phyloP scores from a whole-genome alignment of 2,888 invertebrate species.

The Drosophila anceps region DNA sequence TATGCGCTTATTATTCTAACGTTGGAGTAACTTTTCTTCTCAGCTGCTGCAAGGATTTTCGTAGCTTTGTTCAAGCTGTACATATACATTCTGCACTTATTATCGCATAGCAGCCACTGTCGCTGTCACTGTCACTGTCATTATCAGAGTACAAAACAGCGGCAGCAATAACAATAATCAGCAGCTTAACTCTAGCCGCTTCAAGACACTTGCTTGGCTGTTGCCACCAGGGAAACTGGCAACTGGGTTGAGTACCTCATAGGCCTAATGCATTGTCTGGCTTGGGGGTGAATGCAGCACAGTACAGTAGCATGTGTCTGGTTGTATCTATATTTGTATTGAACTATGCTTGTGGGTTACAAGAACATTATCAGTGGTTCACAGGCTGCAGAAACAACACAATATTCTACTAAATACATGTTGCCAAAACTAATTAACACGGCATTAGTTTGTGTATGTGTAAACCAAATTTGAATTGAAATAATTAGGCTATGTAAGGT shows the following conservation, averaged over 20 bases:
- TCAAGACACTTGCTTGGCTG: constrained; percentile 25
- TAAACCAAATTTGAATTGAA: not conserved
- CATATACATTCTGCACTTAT: constrained; percentile 42
- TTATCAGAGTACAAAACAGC: constrained; percentile 18
- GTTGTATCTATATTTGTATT: constrained; percentile 4
- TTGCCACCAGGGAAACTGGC: not conserved
- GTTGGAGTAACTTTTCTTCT: constrained; percentile 42
- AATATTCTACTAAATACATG: constrained; percentile 7
- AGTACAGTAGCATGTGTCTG: not conserved
- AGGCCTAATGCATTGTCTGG: constrained; percentile 32
- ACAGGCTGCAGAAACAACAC: constrained; percentile 3
- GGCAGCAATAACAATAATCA: constrained; percentile 28
- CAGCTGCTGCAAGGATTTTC: constrained; percentile 38
- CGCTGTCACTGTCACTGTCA: constrained; percentile 54
- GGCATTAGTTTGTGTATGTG: not conserved
- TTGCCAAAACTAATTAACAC: constrained; percentile 1
- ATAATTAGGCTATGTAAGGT: not conserved
- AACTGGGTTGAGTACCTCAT: not conserved
- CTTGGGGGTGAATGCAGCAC: constrained; percentile 21
- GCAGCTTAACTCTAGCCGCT: constrained; percentile 37
- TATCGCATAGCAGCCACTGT: constrained; percentile 42
- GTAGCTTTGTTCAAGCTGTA: constrained; percentile 46
- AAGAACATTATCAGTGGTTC: constrained; percentile 12
- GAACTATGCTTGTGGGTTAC: not conserved
- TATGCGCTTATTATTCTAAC: constrained; percentile 37